A percentile compares a stretch with the other conserved stretches of the same genome.
phyloP scores from a whole-genome alignment of 2,797 vertebrate species.

The Periophthalmus magnuspinnatus region DNA sequence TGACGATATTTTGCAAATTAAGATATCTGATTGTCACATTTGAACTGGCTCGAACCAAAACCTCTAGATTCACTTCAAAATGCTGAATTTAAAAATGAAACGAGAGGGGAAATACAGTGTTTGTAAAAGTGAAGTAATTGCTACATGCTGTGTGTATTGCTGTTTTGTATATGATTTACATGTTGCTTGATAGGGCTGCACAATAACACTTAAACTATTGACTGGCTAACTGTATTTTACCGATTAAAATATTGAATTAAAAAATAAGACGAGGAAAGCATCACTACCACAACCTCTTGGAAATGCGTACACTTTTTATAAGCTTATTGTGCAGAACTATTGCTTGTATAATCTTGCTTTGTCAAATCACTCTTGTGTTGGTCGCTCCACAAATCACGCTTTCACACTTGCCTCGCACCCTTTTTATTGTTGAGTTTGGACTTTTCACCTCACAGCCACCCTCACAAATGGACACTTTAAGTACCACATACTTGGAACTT shows the following conservation, averaged over 20 bases:
- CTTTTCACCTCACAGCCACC: slow-evolving; percentile 2
- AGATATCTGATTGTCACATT: slow-evolving; percentile 5
- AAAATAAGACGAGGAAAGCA: not conserved
- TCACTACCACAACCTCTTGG: not conserved
- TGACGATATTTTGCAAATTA: not conserved
- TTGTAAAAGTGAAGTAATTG: not conserved
- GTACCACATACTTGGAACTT: slow-evolving; percentile 24
- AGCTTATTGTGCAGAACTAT: slow-evolving; percentile 1
- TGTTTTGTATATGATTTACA: slow-evolving; percentile 8
- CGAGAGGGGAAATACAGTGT: not conserved
- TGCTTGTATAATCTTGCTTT: slow-evolving; percentile 6
- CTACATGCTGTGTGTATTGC: slow-evolving; percentile 6
- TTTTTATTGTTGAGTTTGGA: not conserved
- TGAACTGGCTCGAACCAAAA: not conserved
- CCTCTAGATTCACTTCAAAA: not conserved
- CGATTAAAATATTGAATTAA: not conserved
- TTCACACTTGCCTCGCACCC: not conserved
- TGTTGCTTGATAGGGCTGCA: not conserved
- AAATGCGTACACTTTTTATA: not conserved
- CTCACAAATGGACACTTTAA: slow-evolving; percentile 46
- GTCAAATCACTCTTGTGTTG: slow-evolving; percentile 1
- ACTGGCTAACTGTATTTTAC: not conserved
- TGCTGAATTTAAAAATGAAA: not conserved
- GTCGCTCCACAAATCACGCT: slow-evolving; percentile 4
- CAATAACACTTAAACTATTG: not conserved